These are phyloP conservation scores for Aurelia sp. DNA, from an alignment of 30 jellyfish, hydroid and myxozoan species.

Conservation along the genomic window DNA sequence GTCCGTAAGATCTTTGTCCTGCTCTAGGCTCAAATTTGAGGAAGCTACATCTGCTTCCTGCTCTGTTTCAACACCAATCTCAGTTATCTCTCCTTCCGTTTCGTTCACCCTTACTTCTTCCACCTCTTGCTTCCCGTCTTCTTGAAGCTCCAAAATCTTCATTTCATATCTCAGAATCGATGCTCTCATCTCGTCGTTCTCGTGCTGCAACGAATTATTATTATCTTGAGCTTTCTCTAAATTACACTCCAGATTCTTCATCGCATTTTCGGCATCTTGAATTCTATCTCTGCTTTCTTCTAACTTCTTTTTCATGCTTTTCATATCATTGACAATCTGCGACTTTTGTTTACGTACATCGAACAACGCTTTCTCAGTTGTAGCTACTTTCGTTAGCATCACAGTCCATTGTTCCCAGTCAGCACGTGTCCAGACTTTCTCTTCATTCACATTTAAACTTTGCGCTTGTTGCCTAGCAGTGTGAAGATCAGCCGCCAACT, in stretches of 20 bases:
- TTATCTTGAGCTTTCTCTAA: conserved; percentile 44
- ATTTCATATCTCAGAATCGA: conserved; percentile 42
- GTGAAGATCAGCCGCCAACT: conserved; percentile 34
- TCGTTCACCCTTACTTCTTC: not conserved
- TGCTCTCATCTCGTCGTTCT: conserved; percentile 50
- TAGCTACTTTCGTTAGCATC: conserved; percentile 32
- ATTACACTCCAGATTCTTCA: conserved; percentile 24
- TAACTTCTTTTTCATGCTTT: conserved; percentile 37
- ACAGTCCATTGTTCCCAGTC: conserved; percentile 83
- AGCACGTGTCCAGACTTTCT: conserved; percentile 54
- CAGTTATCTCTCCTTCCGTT: not conserved
- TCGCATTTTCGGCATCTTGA: conserved; percentile 52
- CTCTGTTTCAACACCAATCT: not conserved
- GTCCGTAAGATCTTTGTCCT: not conserved
- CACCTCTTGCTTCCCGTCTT: not conserved
- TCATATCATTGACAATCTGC: conserved; percentile 42
- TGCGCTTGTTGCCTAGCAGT: conserved; percentile 29
- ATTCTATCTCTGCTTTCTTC: conserved; percentile 48
- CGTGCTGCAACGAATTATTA: conserved; percentile 35
- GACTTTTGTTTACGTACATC: conserved; percentile 67
- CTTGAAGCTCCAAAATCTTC: conserved; percentile 20
- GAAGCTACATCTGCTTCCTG: not conserved
- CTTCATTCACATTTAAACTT: conserved; percentile 13
- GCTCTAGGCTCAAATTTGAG: not conserved
- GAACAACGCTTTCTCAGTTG: conserved; percentile 67